Percentiles rank a stretch among this genome's conserved stretches.
phyloP scores from a whole-genome alignment of 2,888 invertebrate genomes.

The Thera britannica region DNA sequence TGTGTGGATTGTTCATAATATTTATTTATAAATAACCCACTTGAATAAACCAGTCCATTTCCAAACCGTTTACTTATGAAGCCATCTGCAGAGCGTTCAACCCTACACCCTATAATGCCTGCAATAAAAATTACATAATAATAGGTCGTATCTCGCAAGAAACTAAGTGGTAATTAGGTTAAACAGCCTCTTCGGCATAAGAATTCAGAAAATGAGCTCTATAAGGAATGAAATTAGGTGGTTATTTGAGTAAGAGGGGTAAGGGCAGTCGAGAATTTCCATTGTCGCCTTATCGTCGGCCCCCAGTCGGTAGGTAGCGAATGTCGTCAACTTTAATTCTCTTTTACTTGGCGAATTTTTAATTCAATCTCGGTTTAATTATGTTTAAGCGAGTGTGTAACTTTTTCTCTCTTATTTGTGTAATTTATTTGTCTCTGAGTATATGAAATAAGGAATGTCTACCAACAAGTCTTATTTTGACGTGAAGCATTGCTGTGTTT shows the following conservation, averaged over 20 bases:
- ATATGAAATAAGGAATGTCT: neutral
- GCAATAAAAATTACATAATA: conserved; percentile 57
- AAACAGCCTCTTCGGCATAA: conserved; percentile 48
- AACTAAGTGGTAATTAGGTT: conserved; percentile 72
- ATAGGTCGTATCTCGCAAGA: conserved; percentile 57
- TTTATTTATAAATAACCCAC: neutral
- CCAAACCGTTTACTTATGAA: conserved; percentile 18
- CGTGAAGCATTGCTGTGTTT: too few species aligned
- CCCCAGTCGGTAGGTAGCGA: conserved; percentile 65
- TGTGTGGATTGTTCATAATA: neutral
- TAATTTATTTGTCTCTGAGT: neutral
- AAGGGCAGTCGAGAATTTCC: conserved; percentile 71
- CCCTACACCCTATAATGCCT: conserved; percentile 41
- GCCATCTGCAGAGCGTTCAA: conserved; percentile 35
- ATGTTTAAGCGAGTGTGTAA: conserved; percentile 30
- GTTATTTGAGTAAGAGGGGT: conserved; percentile 64
- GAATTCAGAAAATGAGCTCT: conserved; percentile 52
- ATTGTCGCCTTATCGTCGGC: conserved; percentile 77
- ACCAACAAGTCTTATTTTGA: too few species aligned
- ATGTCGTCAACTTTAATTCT: conserved; percentile 77
- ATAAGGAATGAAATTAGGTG: conserved; percentile 55
- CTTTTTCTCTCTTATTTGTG: conserved; percentile 6
- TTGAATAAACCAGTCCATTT: conserved; percentile 5
- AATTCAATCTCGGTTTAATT: conserved; percentile 65
- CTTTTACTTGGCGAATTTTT: conserved; percentile 73